These are phyloP conservation scores for Congeria kusceri DNA, from an alignment of 2,888 invertebrate genomes.

Conservation along the genomic window DNA sequence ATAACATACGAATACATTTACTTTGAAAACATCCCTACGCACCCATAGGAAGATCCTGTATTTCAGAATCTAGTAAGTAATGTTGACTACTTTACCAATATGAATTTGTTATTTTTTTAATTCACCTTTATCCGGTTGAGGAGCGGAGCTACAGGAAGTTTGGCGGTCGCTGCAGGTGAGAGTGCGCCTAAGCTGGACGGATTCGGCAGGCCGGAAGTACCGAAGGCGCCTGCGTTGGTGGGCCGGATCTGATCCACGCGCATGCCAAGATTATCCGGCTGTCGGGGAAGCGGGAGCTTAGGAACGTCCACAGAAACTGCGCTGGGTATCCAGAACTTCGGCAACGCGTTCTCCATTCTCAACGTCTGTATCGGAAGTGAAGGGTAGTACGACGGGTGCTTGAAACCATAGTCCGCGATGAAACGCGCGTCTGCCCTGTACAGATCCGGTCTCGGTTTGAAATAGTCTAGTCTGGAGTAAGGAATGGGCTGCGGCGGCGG, in stretches of 20 bases:
- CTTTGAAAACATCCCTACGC: too few species aligned
- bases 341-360: not conserved
- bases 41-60: too few species aligned
- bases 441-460: too few species aligned
- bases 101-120: too few species aligned
- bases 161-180: conserved; percentile 11
- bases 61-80: too few species aligned
- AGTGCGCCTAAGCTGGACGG: conserved; percentile 8
- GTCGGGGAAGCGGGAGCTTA: not conserved
- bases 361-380: not conserved
- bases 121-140: conserved; percentile 60
- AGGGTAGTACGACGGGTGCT: not conserved
- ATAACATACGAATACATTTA: too few species aligned
- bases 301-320: not conserved
- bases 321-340: not conserved
- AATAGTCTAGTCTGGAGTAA: too few species aligned
- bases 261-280: not conserved
- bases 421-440: too few species aligned
- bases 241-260: conserved; percentile 13
- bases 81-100: too few species aligned
- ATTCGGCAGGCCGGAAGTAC: conserved; percentile 54
- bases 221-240: conserved; percentile 44
- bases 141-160: conserved; percentile 46
- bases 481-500: too few species aligned
- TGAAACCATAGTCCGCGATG: too few species aligned